These are phyloP conservation scores for Poeciliopsis infans DNA, from an alignment of 2,797 vertebrate species.

Conservation along the genomic window DNA sequence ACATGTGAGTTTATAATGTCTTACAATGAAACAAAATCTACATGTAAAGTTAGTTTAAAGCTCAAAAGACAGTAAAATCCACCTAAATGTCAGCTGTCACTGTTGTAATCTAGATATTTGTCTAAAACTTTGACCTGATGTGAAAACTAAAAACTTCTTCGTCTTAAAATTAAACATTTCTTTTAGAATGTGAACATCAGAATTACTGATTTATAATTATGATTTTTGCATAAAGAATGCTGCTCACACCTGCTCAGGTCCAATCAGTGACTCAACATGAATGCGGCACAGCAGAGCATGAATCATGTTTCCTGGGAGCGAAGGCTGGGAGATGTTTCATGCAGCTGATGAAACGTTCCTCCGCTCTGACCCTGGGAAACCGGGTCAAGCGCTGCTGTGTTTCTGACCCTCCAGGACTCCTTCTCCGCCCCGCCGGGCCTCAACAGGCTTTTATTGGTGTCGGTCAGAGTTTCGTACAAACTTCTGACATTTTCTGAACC, in stretches of 20 bases:
- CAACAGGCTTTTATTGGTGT: not conserved
- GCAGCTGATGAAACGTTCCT: not conserved
- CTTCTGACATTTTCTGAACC: no score
- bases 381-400: slow-evolving; percentile 17
- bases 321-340: not conserved
- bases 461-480: no score
- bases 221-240: no score
- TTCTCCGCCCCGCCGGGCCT: slow-evolving; percentile 9
- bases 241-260: not conserved
- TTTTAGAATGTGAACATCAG: no score
- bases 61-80: not conserved
- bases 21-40: not conserved
- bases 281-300: not conserved
- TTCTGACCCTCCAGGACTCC: slow-evolving; percentile 9
- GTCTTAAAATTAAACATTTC: no score
- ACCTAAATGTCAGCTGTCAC: no score
- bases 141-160: no score
- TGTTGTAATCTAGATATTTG: no score
- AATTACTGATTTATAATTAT: no score
- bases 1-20: not conserved
- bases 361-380: not conserved
- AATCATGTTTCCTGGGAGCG: slow-evolving; percentile 6
- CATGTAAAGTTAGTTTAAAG: not conserved
- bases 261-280: not conserved
- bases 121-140: no score